phyloP scores from a whole-genome alignment of 2,888 invertebrate species.

The Mesochorus sp. region DNA sequence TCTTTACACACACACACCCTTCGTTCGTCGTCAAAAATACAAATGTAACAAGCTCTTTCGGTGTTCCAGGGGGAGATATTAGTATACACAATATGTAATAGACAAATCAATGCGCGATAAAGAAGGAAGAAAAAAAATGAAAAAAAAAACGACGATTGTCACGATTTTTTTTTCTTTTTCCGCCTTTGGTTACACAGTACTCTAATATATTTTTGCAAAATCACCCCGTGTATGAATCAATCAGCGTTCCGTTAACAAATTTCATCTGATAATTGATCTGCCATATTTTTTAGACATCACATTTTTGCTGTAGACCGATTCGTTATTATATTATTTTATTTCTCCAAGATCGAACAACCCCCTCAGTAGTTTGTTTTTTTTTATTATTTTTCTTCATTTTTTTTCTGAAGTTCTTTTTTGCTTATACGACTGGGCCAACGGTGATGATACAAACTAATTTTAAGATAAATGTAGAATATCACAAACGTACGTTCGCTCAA shows the following conservation, averaged over 20 bases:
- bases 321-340: too few relatives aligned
- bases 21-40: constrained; percentile 56
- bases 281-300: not conserved
- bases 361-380: too few relatives aligned
- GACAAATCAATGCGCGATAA: constrained; percentile 17
- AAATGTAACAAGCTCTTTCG: constrained; percentile 59
- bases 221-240: constrained; percentile 10
- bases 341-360: too few relatives aligned
- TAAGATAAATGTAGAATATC: constrained; percentile 68
- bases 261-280: not conserved
- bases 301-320: too few relatives aligned
- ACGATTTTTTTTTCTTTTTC: constrained; percentile 31
- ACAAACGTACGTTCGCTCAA: constrained; percentile 63
- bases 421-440: constrained; percentile 31
- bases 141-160: constrained; percentile 47
- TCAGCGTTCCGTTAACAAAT: not conserved
- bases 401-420: constrained; percentile 15
- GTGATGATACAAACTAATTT: constrained; percentile 62
- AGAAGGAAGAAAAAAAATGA: constrained; percentile 1
- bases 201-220: constrained; percentile 19
- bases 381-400: not conserved
- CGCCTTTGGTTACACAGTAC: not conserved
- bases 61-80: constrained; percentile 30
- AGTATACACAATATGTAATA: constrained; percentile 41
- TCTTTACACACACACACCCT: constrained; percentile 44